Evolutionary conservation across 2,888 invertebrate genomes (phyloP).

Genomic region (Bhutanitis thaidina): DNA sequence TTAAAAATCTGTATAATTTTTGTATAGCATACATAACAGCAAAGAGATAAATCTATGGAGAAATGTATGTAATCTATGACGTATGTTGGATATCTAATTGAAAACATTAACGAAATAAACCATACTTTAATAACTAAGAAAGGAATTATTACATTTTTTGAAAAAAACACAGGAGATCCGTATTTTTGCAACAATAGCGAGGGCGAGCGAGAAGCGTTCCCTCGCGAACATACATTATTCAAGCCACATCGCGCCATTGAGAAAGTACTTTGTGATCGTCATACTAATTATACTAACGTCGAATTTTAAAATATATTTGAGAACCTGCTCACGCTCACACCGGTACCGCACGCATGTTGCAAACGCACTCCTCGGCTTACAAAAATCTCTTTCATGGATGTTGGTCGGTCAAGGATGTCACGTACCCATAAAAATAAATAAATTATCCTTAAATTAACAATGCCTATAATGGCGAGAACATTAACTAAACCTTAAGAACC

Average conservation of each 20-base stretch:
- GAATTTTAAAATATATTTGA: conserved; percentile 57
- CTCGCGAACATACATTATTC: conserved; percentile 68
- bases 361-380: not conserved
- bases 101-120: no score
- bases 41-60: no score
- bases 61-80: no score
- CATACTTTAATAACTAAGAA: no score
- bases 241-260: conserved; percentile 73
- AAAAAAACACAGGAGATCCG: not conserved
- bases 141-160: not conserved
- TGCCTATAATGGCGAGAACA: no score
- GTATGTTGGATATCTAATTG: no score
- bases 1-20: no score
- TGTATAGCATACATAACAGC: no score
- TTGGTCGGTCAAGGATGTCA: not conserved
- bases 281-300: conserved; percentile 66
- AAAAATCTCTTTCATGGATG: not conserved
- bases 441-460: no score
- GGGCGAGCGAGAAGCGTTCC: conserved; percentile 25
- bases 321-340: conserved; percentile 26
- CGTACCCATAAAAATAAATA: not conserved
- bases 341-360: not conserved
- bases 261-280: conserved; percentile 75
- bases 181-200: not conserved
- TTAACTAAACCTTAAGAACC: no score